These are phyloP conservation scores for Cryptocephalus primarius DNA, from an alignment of 2,888 invertebrate genomes.

Conservation along the genomic window DNA sequence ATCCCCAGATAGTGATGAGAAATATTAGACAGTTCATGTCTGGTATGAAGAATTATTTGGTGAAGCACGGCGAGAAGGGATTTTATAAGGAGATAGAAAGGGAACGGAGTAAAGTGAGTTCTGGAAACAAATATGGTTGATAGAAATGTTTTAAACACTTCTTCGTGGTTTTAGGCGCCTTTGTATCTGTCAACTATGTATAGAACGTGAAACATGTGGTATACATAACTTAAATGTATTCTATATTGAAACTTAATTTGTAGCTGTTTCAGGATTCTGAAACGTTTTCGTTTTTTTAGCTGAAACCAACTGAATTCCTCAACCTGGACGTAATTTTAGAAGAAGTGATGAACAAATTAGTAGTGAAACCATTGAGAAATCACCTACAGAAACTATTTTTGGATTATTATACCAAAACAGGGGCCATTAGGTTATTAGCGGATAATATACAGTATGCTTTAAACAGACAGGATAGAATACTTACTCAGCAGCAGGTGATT, in stretches of 20 bases:
- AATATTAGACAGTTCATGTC: constrained; percentile 96
- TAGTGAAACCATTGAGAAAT: constrained; percentile 74
- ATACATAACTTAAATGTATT: too few relatives aligned
- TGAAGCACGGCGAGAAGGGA: constrained; percentile 89
- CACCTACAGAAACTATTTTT: constrained; percentile 78
- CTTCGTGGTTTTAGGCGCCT: too few relatives aligned
- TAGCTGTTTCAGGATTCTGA: too few relatives aligned
- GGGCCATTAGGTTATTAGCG: constrained; percentile 62
- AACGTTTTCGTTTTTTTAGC: constrained; percentile 36
- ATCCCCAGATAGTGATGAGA: constrained; percentile 79
- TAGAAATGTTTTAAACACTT: too few relatives aligned
- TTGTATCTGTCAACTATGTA: too few relatives aligned
- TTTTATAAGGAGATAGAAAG: constrained; percentile 85
- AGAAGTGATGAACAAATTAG: constrained; percentile 84
- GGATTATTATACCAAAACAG: constrained; percentile 69
- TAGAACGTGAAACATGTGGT: too few relatives aligned
- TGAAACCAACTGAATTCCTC: constrained; percentile 83
- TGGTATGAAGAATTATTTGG: constrained; percentile 95
- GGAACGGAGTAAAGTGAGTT: constrained; percentile 61
- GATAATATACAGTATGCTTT: constrained; percentile 60
- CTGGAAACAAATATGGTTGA: too few relatives aligned
- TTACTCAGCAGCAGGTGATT: neutral
- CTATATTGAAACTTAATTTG: too few relatives aligned
- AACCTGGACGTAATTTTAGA: constrained; percentile 94
- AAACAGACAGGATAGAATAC: constrained; percentile 24